Percentiles rank a stretch among this genome's conserved stretches.
These are phyloP conservation scores for Adela reaumurella DNA, from an alignment of 2,888 invertebrate genomes.

Conservation along the genomic window DNA sequence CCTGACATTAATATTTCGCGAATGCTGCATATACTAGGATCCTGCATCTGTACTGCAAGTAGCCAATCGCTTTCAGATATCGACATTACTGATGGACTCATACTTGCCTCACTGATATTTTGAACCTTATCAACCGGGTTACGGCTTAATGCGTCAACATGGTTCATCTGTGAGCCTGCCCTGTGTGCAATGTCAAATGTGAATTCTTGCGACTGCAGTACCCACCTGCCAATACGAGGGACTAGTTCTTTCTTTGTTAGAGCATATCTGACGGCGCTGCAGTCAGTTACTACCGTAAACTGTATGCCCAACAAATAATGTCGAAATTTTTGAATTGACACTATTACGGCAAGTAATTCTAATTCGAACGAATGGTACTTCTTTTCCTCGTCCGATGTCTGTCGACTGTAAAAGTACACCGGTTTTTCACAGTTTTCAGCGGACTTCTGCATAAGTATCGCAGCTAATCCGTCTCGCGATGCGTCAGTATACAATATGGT, in stretches of 20 bases:
- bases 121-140: conserved; percentile 3
- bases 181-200: conserved; percentile 2
- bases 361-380: conserved; percentile 24
- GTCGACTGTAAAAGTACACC: conserved; percentile 19
- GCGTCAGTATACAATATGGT: conserved; percentile 23
- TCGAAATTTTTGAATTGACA: conserved; percentile 18
- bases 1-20: conserved; percentile 12
- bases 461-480: conserved; percentile 18
- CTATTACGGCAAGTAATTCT: conserved; percentile 23
- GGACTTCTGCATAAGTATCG: conserved; percentile 17
- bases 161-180: conserved; percentile 14
- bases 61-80: conserved; percentile 14
- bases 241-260: conserved; percentile 16
- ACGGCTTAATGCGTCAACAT: conserved; percentile 20
- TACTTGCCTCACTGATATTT: background rate
- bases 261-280: conserved; percentile 17
- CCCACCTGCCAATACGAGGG: conserved; percentile 8
- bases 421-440: conserved; percentile 14
- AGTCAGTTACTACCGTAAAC: conserved; percentile 19
- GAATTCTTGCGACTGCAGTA: background rate
- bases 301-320: conserved; percentile 17
- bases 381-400: conserved; percentile 20
- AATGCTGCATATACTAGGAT: conserved; percentile 8
- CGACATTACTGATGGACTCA: conserved; percentile 9
- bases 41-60: conserved; percentile 14